Evolutionary conservation across 2,113 vertebrate genomes (phyloP), one percentile per base, ranked within the genome.

Genomic region (Loxodonta africana): DNA sequence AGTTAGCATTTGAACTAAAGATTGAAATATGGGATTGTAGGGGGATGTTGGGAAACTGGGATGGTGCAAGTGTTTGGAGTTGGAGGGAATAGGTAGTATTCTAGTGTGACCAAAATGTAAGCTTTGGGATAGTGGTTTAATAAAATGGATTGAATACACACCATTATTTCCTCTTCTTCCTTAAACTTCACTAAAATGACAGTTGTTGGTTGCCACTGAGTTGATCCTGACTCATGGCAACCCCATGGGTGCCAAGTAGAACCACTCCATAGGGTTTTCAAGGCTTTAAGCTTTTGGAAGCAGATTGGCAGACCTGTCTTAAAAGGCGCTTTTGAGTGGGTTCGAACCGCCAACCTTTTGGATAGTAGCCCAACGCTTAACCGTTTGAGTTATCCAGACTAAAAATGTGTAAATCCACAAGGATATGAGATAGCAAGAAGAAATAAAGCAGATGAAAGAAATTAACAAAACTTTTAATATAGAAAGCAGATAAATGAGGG

Each of bases 91-190:
- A 69, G 23, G 73, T 91, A 3, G 25, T 84, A 51, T 90, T 88
- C 3, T 93, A 33, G 57, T 81, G 87, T 88, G 92, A 89, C 8
- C 46, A 95, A 93, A 86, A 76, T 83, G 26, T 94, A 88, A 88
- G 15, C n/a, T 78, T 44, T 93, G 33, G 23, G 69, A 80, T 93
- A 60, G 23, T 83, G 46, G 3, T 82, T 65, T 67, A 30, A 80
- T 65, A 73, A 28, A 81, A 57, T 83, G 37, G 8, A 33, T 84
- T 81, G 26, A 84, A 78, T 53, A 6, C 4, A 28, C 33, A 67
- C 28, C 8, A 85, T 88, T 85, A 60, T 88, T 93, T 88, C 28
- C 83, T 0, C 44, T 76, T 92, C n/a, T 46, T 92, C 8, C 9
- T 88, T 88, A 74, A 90, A 62, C 53, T 88, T 95, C 46, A 88